Conservation (phyloP, 2,888 invertebrate species). For the Sericinus montela region DNA sequence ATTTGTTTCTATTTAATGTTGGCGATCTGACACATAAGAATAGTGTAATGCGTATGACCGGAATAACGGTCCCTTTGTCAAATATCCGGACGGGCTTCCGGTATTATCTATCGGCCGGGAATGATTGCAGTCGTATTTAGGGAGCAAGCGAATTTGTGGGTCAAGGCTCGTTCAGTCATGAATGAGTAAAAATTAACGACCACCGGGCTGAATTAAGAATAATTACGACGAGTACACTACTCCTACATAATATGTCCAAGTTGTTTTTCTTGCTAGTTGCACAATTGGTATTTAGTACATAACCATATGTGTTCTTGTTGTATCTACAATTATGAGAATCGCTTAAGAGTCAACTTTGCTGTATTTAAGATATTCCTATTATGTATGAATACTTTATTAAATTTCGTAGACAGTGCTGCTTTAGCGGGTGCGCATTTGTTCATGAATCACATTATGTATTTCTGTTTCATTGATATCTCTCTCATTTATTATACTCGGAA, state of each 20-base stretch:
- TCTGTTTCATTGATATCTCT: slow-evolving; percentile 5
- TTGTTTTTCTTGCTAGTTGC: slow-evolving; percentile 10
- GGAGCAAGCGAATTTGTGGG: slow-evolving; percentile 59
- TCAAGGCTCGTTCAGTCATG: slow-evolving; percentile 58
- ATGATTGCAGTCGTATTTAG: slow-evolving; percentile 47
- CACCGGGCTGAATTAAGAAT: slow-evolving; percentile 44
- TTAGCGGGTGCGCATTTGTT: slow-evolving; percentile 11
- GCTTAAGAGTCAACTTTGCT: slow-evolving; percentile 3
- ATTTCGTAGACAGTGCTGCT: neutral
- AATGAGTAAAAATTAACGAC: slow-evolving; percentile 41
- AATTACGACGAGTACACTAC: slow-evolving; percentile 35
- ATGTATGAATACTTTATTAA: slow-evolving; percentile 14
- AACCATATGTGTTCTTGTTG: neutral
- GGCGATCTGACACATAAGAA: slow-evolving; percentile 8
- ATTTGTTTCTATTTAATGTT: no score
- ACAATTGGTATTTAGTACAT: slow-evolving; percentile 1
- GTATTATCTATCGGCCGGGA: slow-evolving; percentile 55
- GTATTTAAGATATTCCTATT: neutral
- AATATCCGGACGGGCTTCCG: slow-evolving; percentile 62
- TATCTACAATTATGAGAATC: slow-evolving; percentile 5
- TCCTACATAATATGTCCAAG: neutral
- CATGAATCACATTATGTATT: slow-evolving; percentile 10
- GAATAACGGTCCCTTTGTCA: slow-evolving; percentile 68
- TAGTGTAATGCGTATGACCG: slow-evolving; percentile 34
- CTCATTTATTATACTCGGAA: no score